These are phyloP conservation scores for Lates calcarifer DNA, from an alignment of 2,113 vertebrate genomes.

Conservation along the genomic window DNA sequence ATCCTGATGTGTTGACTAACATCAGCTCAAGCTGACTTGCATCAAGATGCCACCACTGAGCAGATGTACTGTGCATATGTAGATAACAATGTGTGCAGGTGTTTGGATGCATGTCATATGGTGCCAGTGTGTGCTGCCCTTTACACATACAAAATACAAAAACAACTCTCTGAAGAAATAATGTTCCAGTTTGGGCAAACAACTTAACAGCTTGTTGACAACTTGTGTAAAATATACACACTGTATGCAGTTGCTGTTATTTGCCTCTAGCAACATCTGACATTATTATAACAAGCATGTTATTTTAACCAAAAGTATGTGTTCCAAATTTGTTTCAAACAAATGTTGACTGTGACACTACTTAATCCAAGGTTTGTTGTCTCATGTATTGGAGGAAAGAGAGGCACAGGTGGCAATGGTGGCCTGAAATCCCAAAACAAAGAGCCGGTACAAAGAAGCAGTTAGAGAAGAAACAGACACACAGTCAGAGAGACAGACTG, in stretches of 20 bases:
- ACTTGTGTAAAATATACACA: too few relatives aligned
- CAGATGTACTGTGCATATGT: too few relatives aligned
- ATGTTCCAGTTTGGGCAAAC: too few relatives aligned
- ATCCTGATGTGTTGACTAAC: background rate
- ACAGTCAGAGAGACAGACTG: constrained; percentile 32
- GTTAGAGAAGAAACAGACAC: constrained; percentile 30
- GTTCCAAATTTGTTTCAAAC: background rate
- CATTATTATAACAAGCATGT: background rate
- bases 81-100: background rate
- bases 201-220: too few relatives aligned
- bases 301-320: background rate
- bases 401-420: constrained; percentile 24
- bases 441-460: constrained; percentile 32
- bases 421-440: constrained; percentile 43
- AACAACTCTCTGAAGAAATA: background rate
- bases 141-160: background rate
- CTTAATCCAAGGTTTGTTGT: constrained; percentile 22
- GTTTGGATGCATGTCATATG: background rate
- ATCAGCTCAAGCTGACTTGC: background rate
- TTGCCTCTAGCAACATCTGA: background rate
- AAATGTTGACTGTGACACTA: background rate
- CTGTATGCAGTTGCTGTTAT: too few relatives aligned
- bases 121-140: background rate
- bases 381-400: constrained; percentile 7
- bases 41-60: background rate